These are phyloP conservation scores for Anableps anableps DNA, from an alignment of 2,797 vertebrate species.

Conservation along the genomic window DNA sequence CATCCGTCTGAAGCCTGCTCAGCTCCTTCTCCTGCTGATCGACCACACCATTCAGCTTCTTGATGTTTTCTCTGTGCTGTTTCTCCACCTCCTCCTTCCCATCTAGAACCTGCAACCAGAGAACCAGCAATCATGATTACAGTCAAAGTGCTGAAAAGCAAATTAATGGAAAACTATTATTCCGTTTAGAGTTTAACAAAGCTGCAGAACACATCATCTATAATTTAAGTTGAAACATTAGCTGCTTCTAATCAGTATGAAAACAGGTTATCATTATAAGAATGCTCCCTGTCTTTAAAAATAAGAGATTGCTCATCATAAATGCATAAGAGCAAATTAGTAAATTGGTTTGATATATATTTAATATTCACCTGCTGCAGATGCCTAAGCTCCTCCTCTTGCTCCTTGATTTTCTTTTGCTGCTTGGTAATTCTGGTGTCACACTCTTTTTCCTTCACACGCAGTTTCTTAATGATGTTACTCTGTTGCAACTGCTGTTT, in stretches of 20 bases:
- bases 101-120: conserved; percentile 87
- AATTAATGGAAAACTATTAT: not conserved
- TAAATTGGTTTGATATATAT: not conserved
- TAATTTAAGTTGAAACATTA: not conserved
- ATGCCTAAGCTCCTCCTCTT: conserved; percentile 90
- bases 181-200: not conserved
- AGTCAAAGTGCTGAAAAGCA: not conserved
- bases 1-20: conserved; percentile 81
- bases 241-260: not conserved
- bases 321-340: not conserved
- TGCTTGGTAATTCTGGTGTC: conserved; percentile 86
- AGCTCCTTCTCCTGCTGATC: conserved; percentile 93
- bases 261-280: not conserved
- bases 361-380: conserved; percentile 87
- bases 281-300: not conserved
- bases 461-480: conserved; percentile 97
- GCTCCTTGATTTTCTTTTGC: conserved; percentile 88
- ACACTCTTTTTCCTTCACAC: conserved; percentile 93
- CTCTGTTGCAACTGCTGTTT: conserved; percentile 98
- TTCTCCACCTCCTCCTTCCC: conserved; percentile 97
- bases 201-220: not conserved
- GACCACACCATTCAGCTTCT: conserved; percentile 90
- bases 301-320: not conserved
- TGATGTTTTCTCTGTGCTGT: conserved; percentile 96
- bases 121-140: not conserved